Percentiles rank a stretch among this genome's conserved stretches.
These are phyloP conservation scores for Amblyteles armatorius DNA, from an alignment of 2,888 invertebrate genomes.

Conservation along the genomic window DNA sequence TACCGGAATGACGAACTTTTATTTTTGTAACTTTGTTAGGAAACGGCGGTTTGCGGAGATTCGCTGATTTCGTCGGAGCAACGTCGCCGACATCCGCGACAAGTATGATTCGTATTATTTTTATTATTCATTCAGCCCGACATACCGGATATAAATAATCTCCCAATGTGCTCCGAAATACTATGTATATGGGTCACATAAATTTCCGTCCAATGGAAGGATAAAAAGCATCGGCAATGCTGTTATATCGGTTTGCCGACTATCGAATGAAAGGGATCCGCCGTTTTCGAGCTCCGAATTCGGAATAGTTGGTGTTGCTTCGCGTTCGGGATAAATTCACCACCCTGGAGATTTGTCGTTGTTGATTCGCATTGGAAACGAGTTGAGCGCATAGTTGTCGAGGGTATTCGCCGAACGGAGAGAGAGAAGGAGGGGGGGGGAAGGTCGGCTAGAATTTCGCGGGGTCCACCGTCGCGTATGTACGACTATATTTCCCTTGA, in stretches of 20 bases:
- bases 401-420: not conserved
- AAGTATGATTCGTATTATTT: not conserved
- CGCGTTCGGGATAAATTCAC: slow-evolving; percentile 18
- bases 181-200: not conserved
- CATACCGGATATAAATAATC: not conserved
- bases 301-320: slow-evolving; percentile 15
- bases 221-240: not conserved
- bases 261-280: slow-evolving; percentile 6
- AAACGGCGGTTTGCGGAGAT: not conserved
- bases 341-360: slow-evolving; percentile 29
- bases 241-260: not conserved
- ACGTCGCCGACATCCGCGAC: not conserved
- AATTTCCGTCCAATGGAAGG: not conserved
- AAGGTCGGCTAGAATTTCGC: not conserved
- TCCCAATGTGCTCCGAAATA: not conserved
- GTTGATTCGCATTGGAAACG: slow-evolving; percentile 20
- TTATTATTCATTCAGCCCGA: not conserved
- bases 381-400: not conserved
- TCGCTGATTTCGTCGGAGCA: too few relatives aligned
- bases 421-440: not conserved
- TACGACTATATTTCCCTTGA: not conserved
- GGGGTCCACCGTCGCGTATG: not conserved
- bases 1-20: too few relatives aligned
- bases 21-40: not conserved
- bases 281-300: slow-evolving; percentile 21